Evolutionary conservation across 2,888 invertebrate genomes (phyloP).

Genomic region (Heliconius ismenius): DNA sequence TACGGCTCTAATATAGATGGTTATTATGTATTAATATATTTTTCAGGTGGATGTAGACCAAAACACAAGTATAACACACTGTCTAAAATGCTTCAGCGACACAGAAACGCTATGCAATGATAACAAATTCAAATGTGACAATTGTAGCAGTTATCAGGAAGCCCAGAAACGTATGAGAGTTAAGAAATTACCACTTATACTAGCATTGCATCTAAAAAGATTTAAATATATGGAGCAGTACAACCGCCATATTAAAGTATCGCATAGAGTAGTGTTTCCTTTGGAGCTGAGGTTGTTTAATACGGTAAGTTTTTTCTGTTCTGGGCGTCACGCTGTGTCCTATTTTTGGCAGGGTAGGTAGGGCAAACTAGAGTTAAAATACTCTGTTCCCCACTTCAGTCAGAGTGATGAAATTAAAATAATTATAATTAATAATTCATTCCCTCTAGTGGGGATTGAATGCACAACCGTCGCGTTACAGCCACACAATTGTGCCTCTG

Average conservation of each 20-base stretch:
- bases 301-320: slow-evolving; percentile 85
- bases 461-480: too few relatives aligned
- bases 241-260: slow-evolving; percentile 99
- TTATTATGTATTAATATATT: neutral
- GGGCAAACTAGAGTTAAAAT: too few relatives aligned
- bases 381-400: too few relatives aligned
- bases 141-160: slow-evolving; percentile 99
- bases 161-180: slow-evolving; percentile 99
- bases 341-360: too few relatives aligned
- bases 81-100: slow-evolving; percentile 97
- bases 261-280: slow-evolving; percentile 99
- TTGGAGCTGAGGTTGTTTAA: slow-evolving; percentile 98
- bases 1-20: too few relatives aligned
- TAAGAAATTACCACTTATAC: slow-evolving; percentile 98
- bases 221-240: slow-evolving; percentile 99
- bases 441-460: too few relatives aligned
- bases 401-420: too few relatives aligned
- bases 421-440: too few relatives aligned
- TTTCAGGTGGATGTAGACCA: slow-evolving; percentile 98
- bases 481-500: too few relatives aligned
- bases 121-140: slow-evolving; percentile 99
- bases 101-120: slow-evolving; percentile 99
- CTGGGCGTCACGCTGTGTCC: too few relatives aligned
- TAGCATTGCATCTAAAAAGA: slow-evolving; percentile 98
- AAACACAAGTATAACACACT: slow-evolving; percentile 99